Conservation (phyloP, 1,140 invertebrate species). For the Drosophila grimshawi region DNA sequence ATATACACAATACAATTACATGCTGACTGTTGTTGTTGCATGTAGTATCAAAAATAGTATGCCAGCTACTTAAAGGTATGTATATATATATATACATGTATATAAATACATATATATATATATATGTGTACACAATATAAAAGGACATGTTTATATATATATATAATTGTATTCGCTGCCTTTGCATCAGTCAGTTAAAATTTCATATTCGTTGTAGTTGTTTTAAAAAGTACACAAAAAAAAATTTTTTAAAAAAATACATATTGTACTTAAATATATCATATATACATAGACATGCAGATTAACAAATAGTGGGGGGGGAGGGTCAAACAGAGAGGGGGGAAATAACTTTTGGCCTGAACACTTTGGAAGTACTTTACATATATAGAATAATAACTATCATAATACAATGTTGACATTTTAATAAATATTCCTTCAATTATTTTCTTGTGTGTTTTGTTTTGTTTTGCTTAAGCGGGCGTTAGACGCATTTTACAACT, state of each 20-base stretch:
- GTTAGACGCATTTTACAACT: constrained; percentile 52
- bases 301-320: constrained; percentile 25
- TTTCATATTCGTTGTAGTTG: constrained; percentile 68
- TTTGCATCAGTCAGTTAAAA: constrained; percentile 68
- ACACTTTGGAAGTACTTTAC: constrained; percentile 73
- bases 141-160: constrained; percentile 27
- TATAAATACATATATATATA: constrained; percentile 27
- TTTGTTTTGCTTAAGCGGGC: constrained; percentile 27
- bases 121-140: constrained; percentile 42
- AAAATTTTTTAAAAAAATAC: constrained; percentile 4
- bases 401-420: constrained; percentile 62
- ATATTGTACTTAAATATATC: constrained; percentile 13
- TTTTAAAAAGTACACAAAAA: constrained; percentile 16
- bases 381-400: constrained; percentile 48
- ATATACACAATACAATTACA: constrained; percentile 21
- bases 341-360: constrained; percentile 74
- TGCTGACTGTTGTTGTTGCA: constrained; percentile 16
- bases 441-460: constrained; percentile 42
- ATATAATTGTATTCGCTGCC: constrained; percentile 66
- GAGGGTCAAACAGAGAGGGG: constrained; percentile 8
- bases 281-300: constrained; percentile 9
- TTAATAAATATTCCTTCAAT: constrained; percentile 1
- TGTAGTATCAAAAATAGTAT: constrained; percentile 47
- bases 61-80: constrained; percentile 43
- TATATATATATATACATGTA: constrained; percentile 55